Base-by-base conservation (phyloP, 2,113 vertebrate species). In the Hassar affinis region DNA sequence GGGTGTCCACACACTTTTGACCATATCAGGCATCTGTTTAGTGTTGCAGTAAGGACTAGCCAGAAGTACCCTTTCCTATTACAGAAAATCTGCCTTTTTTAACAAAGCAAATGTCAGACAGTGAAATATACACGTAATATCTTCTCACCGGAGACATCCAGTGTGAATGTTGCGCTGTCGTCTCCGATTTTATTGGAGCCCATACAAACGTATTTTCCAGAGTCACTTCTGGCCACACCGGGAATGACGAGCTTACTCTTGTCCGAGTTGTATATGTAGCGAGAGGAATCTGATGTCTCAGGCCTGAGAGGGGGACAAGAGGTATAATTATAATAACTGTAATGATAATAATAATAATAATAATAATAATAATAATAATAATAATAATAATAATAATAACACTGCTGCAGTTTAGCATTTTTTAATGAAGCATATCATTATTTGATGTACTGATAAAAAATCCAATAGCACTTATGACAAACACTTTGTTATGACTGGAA, bases 261-360 rank as follows among this genome's bases (percentile, higher is more conserved):
- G 86, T 94, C 92, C 0, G 92, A 93, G 90, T 94, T 94, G 84
- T 91, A 93, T 17, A 80, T 80, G 84, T 93, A 92, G 15, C 17
- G 91, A 38, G 86, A 86, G 0, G 84, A 56, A 71, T 94, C 91
- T 57, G 82, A 87, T 0, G 12, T 0, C 0, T 78, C 4, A 0
- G 93, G 94, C 84, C 93, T 94, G 51, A 15, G 10, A 78, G 12
- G 8, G 57, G 17, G 51, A 25, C 3, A 10, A 14, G 8, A 33
- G 22, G 6, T n/a, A n/a, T n/a, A n/a, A n/a, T n/a, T n/a, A n/a
- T n/a, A n/a, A n/a, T n/a, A n/a, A n/a, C n/a, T n/a, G n/a, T n/a
- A n/a, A n/a, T n/a, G n/a, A 6, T 6, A 14, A 45, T 71, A 51
- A 30, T 42, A 68, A 33, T 27, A 27, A 72, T 49, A 72, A 8